Conservation (phyloP, 2,888 invertebrate species). For the Crepidodera aurea region DNA sequence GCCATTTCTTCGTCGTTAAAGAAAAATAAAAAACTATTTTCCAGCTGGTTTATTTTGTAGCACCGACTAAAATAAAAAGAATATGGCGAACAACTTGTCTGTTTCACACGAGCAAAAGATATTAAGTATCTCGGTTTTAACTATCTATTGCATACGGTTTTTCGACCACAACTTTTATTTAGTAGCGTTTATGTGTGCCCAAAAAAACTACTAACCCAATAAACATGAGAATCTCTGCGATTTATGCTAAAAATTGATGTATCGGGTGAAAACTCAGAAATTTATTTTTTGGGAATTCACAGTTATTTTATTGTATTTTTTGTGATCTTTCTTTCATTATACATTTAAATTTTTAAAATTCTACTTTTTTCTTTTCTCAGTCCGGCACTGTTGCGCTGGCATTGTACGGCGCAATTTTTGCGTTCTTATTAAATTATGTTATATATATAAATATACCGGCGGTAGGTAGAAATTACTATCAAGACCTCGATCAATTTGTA, state of each 20-base stretch:
- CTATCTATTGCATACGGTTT: slow-evolving; percentile 26
- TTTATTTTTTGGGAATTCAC: too few relatives aligned
- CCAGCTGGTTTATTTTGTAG: slow-evolving; percentile 43
- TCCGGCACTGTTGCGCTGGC: too few relatives aligned
- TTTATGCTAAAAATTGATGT: too few relatives aligned
- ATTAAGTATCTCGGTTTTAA: slow-evolving; percentile 27
- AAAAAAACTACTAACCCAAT: slow-evolving; percentile 24
- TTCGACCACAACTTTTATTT: slow-evolving; percentile 24
- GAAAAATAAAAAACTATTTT: slow-evolving; percentile 24
- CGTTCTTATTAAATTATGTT: neutral
- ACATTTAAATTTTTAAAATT: too few relatives aligned
- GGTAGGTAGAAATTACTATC: slow-evolving; percentile 13
- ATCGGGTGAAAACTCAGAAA: too few relatives aligned
- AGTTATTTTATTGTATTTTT: too few relatives aligned
- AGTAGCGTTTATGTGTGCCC: slow-evolving; percentile 21
- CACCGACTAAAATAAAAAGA: slow-evolving; percentile 30
- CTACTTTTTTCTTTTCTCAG: too few relatives aligned
- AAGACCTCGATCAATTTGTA: slow-evolving; percentile 9
- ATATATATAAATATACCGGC: neutral
- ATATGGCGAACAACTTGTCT: slow-evolving; percentile 30
- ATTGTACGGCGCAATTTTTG: neutral
- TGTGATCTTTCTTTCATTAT: too few relatives aligned
- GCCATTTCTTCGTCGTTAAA: neutral
- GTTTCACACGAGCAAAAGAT: slow-evolving; percentile 29
- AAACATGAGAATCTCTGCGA: neutral